phyloP scores from a whole-genome alignment of 2,797 vertebrate genomes.

The Lacerta viridis region DNA sequence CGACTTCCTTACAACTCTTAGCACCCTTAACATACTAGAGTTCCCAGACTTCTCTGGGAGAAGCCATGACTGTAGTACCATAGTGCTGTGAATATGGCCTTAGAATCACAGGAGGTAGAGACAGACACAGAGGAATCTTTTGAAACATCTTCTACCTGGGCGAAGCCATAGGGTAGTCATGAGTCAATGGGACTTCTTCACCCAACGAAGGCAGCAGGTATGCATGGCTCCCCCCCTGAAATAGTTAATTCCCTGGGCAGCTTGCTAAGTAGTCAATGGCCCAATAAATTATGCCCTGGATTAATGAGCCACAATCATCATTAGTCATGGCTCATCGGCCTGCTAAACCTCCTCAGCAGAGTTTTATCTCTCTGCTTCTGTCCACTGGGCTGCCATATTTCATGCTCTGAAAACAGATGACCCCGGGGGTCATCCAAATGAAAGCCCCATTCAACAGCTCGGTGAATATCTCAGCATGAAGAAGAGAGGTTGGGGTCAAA shows the following conservation, averaged over 20 bases:
- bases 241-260: conserved; percentile 76
- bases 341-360: conserved; percentile 84
- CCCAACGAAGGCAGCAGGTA: neutral
- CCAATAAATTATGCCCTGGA: conserved; percentile 76
- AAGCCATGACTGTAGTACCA: too few relatives aligned
- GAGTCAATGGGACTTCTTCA: neutral
- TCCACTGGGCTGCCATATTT: conserved; percentile 86
- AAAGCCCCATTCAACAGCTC: conserved; percentile 92
- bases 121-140: neutral
- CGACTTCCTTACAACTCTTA: too few relatives aligned
- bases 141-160: neutral
- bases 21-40: too few relatives aligned
- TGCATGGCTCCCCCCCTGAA: conserved; percentile 53
- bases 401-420: conserved; percentile 88
- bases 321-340: conserved; percentile 91
- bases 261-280: conserved; percentile 76
- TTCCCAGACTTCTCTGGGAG: too few relatives aligned
- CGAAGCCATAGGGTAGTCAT: neutral
- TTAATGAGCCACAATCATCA: conserved; percentile 89
- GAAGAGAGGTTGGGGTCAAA: conserved; percentile 83
- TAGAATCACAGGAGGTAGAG: neutral
- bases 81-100: too few relatives aligned
- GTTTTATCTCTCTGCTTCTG: conserved; percentile 81
- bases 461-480: conserved; percentile 74
- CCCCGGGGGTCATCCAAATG: conserved; percentile 88